Evolutionary conservation across 2,113 vertebrate genomes (phyloP).

Genomic region (Zosterops lateralis): DNA sequence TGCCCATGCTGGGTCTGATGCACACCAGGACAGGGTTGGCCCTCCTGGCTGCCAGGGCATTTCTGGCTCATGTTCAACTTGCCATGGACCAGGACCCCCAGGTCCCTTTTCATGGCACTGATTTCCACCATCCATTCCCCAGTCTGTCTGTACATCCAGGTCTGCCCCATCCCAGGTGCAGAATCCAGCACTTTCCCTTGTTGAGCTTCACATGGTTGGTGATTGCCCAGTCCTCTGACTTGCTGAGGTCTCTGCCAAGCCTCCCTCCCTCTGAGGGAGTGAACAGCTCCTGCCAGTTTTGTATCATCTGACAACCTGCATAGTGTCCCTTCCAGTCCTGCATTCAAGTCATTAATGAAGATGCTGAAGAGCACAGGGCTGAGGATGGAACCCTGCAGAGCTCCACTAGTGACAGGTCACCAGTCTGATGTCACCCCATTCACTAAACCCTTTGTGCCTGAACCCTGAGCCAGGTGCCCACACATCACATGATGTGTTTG

Average conservation of each 20-base stretch:
- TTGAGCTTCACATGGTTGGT: background rate
- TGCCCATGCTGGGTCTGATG: background rate
- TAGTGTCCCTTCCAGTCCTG: background rate
- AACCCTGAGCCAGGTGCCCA: fast-evolving
- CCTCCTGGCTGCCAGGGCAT: background rate
- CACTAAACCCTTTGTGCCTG: background rate
- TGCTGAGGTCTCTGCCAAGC: background rate
- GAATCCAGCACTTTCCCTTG: background rate
- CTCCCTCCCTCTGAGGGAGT: background rate
- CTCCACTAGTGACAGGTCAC: background rate
- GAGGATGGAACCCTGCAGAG: background rate
- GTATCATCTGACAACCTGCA: background rate
- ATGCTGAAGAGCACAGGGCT: background rate
- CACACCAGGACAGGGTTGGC: fast-evolving
- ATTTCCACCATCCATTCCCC: background rate
- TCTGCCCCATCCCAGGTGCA: background rate
- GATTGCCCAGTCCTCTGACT: background rate
- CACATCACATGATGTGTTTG: background rate
- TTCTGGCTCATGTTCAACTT: fast-evolving
- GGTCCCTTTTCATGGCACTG: background rate
- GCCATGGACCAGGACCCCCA: fast-evolving
- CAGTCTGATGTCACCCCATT: background rate
- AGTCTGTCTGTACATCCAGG: background rate
- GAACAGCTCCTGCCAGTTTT: background rate
- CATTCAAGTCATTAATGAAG: background rate